A percentile compares a stretch with the other conserved stretches of the same genome.
Conservation (phyloP, 2,888 invertebrate genomes). For the Amiota mariae region DNA sequence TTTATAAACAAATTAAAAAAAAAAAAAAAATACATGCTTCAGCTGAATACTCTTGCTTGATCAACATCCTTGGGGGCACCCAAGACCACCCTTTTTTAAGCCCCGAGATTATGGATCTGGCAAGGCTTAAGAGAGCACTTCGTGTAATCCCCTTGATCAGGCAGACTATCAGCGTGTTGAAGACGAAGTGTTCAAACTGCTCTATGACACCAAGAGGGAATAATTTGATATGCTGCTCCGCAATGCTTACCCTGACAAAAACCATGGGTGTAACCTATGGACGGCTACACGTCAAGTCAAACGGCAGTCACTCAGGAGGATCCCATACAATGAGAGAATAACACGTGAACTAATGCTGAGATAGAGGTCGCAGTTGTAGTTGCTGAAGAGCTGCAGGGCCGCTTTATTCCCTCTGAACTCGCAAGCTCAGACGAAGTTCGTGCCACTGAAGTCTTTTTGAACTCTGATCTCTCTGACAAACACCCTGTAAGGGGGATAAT, state of each 20-base stretch:
- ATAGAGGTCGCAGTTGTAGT: neutral
- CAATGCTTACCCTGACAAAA: neutral
- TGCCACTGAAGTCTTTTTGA: conserved; percentile 1
- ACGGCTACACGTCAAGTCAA: neutral
- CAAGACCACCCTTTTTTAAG: conserved; percentile 25
- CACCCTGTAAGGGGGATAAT: neutral
- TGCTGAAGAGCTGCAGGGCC: neutral
- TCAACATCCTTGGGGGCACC: conserved; percentile 30
- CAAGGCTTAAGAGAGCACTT: too few relatives aligned
- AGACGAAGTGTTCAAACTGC: neutral
- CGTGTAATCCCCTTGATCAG: too few relatives aligned
- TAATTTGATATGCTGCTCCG: neutral
- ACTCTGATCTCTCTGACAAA: neutral
- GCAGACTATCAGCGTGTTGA: neutral
- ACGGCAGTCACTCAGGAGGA: neutral
- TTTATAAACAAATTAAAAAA: too few relatives aligned
- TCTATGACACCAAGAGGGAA: neutral
- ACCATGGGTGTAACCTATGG: neutral
- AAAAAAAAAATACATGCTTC: too few relatives aligned
- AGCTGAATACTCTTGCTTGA: too few relatives aligned
- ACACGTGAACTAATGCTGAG: neutral
- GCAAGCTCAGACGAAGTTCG: neutral
- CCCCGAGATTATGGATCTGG: too few relatives aligned
- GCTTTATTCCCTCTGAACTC: neutral
- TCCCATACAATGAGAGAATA: too few relatives aligned